phyloP scores from a whole-genome alignment of 2,797 vertebrate genomes.

The Trichosurus vulpecula region DNA sequence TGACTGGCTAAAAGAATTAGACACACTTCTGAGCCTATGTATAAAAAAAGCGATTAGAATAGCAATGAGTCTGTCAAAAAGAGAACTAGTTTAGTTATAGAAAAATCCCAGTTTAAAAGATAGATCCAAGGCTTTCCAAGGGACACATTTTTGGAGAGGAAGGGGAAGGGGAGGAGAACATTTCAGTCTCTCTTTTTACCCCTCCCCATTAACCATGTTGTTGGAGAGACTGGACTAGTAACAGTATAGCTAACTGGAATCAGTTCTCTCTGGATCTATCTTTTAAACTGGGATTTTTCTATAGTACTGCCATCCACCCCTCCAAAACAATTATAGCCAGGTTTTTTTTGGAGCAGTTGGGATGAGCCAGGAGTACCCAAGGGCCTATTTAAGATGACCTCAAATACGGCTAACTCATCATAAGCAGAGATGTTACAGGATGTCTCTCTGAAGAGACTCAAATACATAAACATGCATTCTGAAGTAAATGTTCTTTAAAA shows the following conservation, averaged over 20 bases:
- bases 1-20: background rate
- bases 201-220: background rate
- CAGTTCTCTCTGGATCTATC: no score
- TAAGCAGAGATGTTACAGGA: background rate
- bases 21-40: background rate
- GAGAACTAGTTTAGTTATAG: background rate
- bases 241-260: background rate
- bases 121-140: background rate
- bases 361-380: background rate
- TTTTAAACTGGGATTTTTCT: no score
- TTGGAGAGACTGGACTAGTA: background rate
- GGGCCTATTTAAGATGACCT: background rate
- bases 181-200: background rate
- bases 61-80: background rate
- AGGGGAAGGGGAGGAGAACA: background rate
- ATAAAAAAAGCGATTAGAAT: background rate
- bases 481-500: background rate
- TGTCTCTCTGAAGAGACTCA: background rate
- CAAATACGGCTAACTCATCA: background rate
- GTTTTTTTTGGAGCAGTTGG: background rate
- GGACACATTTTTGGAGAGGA: background rate
- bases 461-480: conserved; percentile 21
- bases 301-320: background rate
- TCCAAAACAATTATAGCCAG: background rate
- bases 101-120: background rate